These are phyloP conservation scores for Nematolebias whitei DNA, from an alignment of 2,113 vertebrate genomes.

Conservation along the genomic window DNA sequence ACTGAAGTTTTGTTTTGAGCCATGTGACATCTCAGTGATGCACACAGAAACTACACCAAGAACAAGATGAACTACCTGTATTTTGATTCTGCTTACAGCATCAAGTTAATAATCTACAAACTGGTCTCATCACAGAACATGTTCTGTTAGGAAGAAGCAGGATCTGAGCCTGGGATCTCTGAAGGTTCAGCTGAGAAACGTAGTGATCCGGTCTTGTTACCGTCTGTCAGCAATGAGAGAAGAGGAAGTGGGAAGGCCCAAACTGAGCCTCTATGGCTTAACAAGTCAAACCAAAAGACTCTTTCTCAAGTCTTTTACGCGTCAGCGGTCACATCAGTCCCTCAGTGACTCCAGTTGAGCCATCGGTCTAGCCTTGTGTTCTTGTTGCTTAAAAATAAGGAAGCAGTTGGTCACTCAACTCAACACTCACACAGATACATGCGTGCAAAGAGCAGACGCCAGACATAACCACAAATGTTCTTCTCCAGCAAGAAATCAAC, in stretches of 20 bases:
- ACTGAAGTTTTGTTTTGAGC: neutral
- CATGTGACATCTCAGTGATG: neutral
- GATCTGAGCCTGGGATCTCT: slow-evolving; percentile 1
- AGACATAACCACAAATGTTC: slow-evolving; percentile 9
- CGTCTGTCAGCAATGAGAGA: neutral
- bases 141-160: neutral
- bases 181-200: neutral
- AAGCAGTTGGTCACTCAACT: slow-evolving; percentile 6
- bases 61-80: neutral
- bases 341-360: slow-evolving; percentile 3
- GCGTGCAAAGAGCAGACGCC: neutral
- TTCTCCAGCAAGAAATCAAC: neutral
- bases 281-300: slow-evolving; percentile 20
- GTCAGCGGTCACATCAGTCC: neutral
- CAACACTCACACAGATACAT: neutral
- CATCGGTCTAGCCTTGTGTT: neutral
- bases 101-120: neutral
- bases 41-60: neutral
- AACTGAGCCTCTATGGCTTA: slow-evolving; percentile 33
- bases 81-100: neutral
- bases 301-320: slow-evolving; percentile 31
- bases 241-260: slow-evolving; percentile 44
- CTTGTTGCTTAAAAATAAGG: slow-evolving; percentile 20
- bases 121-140: no score
- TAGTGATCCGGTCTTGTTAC: neutral